phyloP scores from a whole-genome alignment of 2,113 vertebrate genomes.

The Cercocebus atys region DNA sequence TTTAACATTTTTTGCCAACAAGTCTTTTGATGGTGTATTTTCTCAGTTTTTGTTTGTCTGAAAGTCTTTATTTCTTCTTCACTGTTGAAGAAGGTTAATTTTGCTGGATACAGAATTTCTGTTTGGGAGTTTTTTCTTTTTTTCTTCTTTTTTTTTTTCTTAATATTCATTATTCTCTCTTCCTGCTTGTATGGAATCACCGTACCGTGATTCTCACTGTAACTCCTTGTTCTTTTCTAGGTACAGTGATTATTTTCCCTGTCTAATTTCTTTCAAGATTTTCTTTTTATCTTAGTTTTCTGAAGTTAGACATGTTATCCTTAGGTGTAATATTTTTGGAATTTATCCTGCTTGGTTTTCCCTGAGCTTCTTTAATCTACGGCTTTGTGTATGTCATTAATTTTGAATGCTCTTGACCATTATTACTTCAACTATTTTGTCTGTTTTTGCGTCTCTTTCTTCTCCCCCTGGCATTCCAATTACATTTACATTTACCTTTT shows the following conservation, averaged over 20 bases:
- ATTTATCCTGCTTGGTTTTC: background rate
- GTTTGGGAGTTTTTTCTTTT: background rate
- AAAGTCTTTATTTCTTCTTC: background rate
- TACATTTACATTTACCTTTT: background rate
- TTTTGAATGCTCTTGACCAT: background rate
- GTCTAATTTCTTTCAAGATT: background rate
- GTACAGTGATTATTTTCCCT: background rate
- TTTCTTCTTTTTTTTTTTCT: background rate
- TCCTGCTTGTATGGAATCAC: background rate
- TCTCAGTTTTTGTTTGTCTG: background rate
- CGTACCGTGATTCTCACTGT: background rate
- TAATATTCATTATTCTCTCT: background rate
- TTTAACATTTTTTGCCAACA: background rate
- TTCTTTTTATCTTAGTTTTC: background rate
- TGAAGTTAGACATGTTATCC: background rate
- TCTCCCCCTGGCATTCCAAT: background rate
- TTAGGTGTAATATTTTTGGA: background rate
- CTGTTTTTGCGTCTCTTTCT: background rate
- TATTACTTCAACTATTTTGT: background rate
- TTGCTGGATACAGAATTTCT: background rate
- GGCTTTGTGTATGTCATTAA: background rate
- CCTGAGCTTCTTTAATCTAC: background rate
- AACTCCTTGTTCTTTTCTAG: background rate
- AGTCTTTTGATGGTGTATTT: background rate
- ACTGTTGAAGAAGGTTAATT: background rate